A percentile compares a stretch with the other conserved stretches of the same genome.
Conservation (phyloP, 2,113 vertebrate species). For the Rattus norvegicus region GRCr8 NC_086020.1:148961001-148961500, state of each 20-base stretch:
- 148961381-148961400: not conserved
- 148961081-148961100: not conserved
- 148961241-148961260: not conserved
- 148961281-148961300: not conserved
- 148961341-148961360: not conserved
- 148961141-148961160: not conserved
- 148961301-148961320: not conserved
- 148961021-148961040: not conserved
- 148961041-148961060: no score
- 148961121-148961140: not conserved
- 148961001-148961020: not conserved
- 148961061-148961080: not conserved
- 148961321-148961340: not conserved
- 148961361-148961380: not conserved
- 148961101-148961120: not conserved
- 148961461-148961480: slow-evolving; percentile 99
- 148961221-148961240: not conserved
- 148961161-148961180: not conserved
- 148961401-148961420: not conserved
- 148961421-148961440: not conserved
- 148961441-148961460: slow-evolving; percentile 69
- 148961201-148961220: not conserved
- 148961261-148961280: not conserved
- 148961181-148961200: not conserved
- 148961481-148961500: slow-evolving; percentile 90